Evolutionary conservation across 2,888 invertebrate genomes (phyloP).

Genomic region (Lordiphosa andalusiaca): DNA sequence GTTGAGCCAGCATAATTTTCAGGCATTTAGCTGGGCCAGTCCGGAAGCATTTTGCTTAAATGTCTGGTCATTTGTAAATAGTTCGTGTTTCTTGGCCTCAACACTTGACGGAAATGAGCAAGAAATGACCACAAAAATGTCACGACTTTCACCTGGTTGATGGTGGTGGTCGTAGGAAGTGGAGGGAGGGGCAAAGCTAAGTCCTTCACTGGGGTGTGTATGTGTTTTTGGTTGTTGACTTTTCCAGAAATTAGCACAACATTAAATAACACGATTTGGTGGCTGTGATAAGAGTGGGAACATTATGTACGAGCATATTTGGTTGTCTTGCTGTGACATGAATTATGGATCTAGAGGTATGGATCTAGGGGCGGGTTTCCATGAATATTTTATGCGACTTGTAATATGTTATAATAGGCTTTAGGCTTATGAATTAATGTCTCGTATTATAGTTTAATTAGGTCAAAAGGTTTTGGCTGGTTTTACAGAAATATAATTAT

Average conservation of each 20-base stretch:
- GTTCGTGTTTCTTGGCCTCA: constrained; percentile 61
- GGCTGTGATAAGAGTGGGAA: constrained; percentile 51
- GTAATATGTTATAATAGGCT: constrained; percentile 40
- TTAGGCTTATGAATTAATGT: constrained; percentile 31
- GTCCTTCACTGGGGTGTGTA: constrained; percentile 14
- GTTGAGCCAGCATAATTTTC: constrained; percentile 69
- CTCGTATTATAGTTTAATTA: constrained; percentile 44
- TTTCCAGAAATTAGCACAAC: constrained; percentile 71
- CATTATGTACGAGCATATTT: constrained; percentile 16
- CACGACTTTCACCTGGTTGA: constrained; percentile 63
- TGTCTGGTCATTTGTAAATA: constrained; percentile 72
- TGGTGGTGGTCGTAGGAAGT: not conserved
- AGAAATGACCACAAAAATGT: constrained; percentile 69
- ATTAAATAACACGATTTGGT: constrained; percentile 71
- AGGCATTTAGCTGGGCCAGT: constrained; percentile 59
- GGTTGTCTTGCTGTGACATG: constrained; percentile 54
- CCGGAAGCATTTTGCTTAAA: constrained; percentile 73
- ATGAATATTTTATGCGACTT: constrained; percentile 49
- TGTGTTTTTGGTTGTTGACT: constrained; percentile 32
- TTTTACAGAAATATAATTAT: not conserved
- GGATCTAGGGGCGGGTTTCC: constrained; percentile 22
- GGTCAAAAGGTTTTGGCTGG: constrained; percentile 40
- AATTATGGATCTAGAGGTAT: constrained; percentile 58
- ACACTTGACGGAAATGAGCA: constrained; percentile 71
- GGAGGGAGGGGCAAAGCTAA: not conserved